Evolutionary conservation across 2,797 vertebrate genomes (phyloP), one percentile per base, ranked within the genome.

Genomic region (Jordanella pulchra): DNA sequence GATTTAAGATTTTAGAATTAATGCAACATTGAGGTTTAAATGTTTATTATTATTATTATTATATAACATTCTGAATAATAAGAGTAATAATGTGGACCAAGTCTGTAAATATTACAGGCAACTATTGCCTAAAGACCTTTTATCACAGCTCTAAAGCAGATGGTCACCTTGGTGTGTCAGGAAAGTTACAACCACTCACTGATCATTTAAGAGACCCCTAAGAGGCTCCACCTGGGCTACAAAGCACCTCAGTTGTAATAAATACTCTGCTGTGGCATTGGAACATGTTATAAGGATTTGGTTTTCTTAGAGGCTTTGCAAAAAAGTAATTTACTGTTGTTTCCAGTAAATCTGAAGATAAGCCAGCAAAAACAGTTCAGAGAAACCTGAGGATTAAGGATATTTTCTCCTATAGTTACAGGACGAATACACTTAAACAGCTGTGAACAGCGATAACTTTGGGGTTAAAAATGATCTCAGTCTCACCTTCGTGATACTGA

Each of bases 281-380:
- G 79, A 85, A 88, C 87, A 83, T 48, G 23, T 81, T 85, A 77
- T 82, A 84, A 83, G 87, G 74, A 85, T 89, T 91, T 80, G 77
- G 82, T 84, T 74, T 81, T 77, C 86, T 91, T 86, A 87, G 88
- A 86, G 56, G 25, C 81, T 90, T 87, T 85, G 78, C 69, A 89
- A 76, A 86, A 53, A 89, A 86, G 81, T 86, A 72, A 89, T 91
- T 90, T 86, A 83, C 82, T 82, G 68, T 72, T 77, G 82, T 89
- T 89, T 90, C 84, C 76, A 79, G 69, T 60, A 65, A 82, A 68
- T 73, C 71, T 88, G 83, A 80, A 84, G 82, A 88, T 85, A 81
- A 89, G 79, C 84, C 76, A 76, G 51, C 69, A 74, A 78, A 71
- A 67, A 67, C 67, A 68, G 78, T 74, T 73, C 66, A 83, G 70